These are phyloP conservation scores for Bombylius discolor DNA, from an alignment of 2,888 invertebrate species.

Conservation along the genomic window DNA sequence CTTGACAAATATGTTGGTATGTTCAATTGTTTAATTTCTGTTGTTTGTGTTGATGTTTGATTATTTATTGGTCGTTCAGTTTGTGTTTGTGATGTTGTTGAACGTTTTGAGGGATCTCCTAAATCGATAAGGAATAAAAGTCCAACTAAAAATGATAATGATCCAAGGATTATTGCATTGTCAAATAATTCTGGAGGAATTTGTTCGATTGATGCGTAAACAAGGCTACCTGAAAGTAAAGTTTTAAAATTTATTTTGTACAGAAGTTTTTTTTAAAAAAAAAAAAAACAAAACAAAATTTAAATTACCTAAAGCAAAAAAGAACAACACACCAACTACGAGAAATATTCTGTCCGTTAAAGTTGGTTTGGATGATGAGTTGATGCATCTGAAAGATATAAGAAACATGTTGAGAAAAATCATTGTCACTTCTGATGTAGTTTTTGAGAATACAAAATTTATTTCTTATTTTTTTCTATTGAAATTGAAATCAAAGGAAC, in stretches of 20 bases:
- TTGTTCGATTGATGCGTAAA: constrained; percentile 17
- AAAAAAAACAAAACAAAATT: not conserved
- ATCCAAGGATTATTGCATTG: constrained; percentile 18
- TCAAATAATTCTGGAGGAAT: constrained; percentile 16
- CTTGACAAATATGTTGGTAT: not conserved
- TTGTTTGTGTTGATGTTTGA: constrained; percentile 8
- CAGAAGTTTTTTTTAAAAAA: not conserved
- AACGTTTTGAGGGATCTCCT: constrained; percentile 13
- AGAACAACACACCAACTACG: constrained; percentile 16
- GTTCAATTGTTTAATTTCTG: not conserved
- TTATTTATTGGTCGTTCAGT: constrained; percentile 12
- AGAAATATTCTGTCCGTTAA: constrained; percentile 18
- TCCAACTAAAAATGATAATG: constrained; percentile 17
- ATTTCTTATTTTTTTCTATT: no score
- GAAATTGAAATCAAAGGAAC: no score
- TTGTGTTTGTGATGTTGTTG: constrained; percentile 12
- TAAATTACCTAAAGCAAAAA: constrained; percentile 17
- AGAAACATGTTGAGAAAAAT: no score
- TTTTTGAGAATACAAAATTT: no score
- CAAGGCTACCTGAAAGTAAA: constrained; percentile 13
- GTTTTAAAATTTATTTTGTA: not conserved
- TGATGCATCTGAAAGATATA: constrained; percentile 15
- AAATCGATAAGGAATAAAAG: constrained; percentile 17
- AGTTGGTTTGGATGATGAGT: constrained; percentile 14
- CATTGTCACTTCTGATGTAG: no score